Conservation (phyloP, 2,888 invertebrate genomes). For the Odontocolon sp. region DNA sequence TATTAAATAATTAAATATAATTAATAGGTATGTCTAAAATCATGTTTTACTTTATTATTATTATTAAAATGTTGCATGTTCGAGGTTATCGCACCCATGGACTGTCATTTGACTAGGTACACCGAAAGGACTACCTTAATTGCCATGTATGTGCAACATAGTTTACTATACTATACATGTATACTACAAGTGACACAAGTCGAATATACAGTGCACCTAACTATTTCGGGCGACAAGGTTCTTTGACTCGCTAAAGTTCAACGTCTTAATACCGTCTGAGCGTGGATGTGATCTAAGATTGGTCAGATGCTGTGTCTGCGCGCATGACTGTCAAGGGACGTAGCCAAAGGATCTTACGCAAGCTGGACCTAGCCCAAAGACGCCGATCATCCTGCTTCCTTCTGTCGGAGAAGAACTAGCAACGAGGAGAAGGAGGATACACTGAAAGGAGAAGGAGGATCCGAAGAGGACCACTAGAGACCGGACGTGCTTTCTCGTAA, state of each 20-base stretch:
- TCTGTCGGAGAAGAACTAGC: neutral
- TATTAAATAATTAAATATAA: too few relatives aligned
- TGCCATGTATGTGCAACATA: neutral
- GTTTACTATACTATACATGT: too few relatives aligned
- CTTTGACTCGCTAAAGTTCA: conserved; percentile 54
- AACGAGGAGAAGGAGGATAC: neutral
- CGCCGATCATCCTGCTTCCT: conserved; percentile 17
- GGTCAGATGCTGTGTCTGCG: neutral
- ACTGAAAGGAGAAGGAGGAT: neutral
- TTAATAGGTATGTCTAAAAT: too few relatives aligned
- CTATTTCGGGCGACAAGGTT: conserved; percentile 8
- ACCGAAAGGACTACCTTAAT: too few relatives aligned
- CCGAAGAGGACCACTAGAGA: conserved; percentile 63
- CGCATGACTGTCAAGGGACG: conserved; percentile 1
- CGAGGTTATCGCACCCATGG: too few relatives aligned
- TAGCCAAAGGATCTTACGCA: conserved; percentile 48
- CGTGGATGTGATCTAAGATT: conserved; percentile 51
- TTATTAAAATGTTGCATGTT: too few relatives aligned
- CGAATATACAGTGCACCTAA: neutral
- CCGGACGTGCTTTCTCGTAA: conserved; percentile 75
- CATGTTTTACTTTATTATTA: too few relatives aligned
- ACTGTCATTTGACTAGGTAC: too few relatives aligned
- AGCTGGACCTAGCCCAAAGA: conserved; percentile 71
- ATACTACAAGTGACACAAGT: too few relatives aligned
- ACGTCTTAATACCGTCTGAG: conserved; percentile 68